A percentile compares a stretch with the other conserved stretches of the same genome.
These are phyloP conservation scores for Kryptolebias ocellatus DNA, from an alignment of 2,797 vertebrate genomes.

Conservation along the genomic window DNA sequence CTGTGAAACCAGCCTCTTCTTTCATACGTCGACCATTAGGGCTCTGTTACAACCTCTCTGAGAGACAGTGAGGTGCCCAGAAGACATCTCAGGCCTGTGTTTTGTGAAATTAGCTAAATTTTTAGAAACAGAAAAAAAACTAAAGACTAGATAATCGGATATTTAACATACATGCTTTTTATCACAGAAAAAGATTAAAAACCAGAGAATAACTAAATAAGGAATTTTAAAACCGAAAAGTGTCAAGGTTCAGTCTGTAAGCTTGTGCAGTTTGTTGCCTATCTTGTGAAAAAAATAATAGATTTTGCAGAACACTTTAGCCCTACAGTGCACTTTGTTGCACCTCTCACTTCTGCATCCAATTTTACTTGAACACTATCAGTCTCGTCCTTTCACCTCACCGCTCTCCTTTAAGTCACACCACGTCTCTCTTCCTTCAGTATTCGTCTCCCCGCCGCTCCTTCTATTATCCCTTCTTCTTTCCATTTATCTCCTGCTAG, in stretches of 20 bases:
- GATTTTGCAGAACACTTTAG: neutral
- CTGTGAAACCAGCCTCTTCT: no score
- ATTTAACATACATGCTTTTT: no score
- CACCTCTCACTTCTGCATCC: slow-evolving; percentile 54
- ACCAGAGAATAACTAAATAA: no score
- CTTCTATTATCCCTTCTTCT: slow-evolving; percentile 20
- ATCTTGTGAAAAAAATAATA: neutral
- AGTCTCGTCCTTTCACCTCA: slow-evolving; percentile 36
- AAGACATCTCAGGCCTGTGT: no score
- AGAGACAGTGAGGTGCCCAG: no score
- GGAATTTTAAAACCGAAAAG: neutral
- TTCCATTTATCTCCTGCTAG: slow-evolving; percentile 16
- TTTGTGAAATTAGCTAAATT: no score
- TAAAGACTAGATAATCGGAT: no score
- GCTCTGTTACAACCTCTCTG: no score
- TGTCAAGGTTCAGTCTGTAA: neutral
- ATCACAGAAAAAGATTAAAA: no score
- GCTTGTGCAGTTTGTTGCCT: neutral
- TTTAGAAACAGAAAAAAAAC: no score
- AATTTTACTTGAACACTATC: slow-evolving; percentile 53
- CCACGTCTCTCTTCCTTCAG: slow-evolving; percentile 15
- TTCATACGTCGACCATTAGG: no score
- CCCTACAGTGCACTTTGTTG: slow-evolving; percentile 3
- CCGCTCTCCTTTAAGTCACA: slow-evolving; percentile 29
- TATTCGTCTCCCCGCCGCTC: slow-evolving; percentile 28